These are phyloP conservation scores for Tylochromis polylepis DNA, from an alignment of 2,113 vertebrate species.

Conservation along the genomic window DNA sequence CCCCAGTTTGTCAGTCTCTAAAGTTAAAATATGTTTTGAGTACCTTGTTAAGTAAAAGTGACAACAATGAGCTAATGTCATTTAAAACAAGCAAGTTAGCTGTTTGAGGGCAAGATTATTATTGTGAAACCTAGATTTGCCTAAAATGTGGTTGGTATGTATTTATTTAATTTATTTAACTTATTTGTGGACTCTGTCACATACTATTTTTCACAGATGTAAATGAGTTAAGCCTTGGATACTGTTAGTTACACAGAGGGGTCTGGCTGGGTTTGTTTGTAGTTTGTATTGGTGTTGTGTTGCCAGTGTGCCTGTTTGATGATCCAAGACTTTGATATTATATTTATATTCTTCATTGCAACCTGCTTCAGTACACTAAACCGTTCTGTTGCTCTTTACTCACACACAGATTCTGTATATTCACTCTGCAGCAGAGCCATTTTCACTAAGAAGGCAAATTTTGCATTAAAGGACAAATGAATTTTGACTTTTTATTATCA, in stretches of 20 bases:
- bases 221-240: background rate
- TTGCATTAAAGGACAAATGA: background rate
- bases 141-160: constrained; percentile 5
- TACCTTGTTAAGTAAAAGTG: background rate
- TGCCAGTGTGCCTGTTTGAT: background rate
- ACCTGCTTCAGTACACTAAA: background rate
- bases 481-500: background rate
- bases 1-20: background rate
- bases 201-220: background rate
- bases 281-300: background rate
- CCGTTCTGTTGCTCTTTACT: background rate
- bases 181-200: constrained; percentile 1
- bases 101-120: background rate
- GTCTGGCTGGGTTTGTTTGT: background rate
- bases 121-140: background rate
- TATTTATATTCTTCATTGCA: background rate
- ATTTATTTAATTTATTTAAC: constrained; percentile 19
- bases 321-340: background rate
- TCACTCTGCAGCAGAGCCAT: background rate
- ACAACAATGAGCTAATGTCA: background rate
- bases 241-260: background rate
- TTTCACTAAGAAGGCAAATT: background rate
- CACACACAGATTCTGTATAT: background rate
- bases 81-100: background rate
- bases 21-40: too few species aligned